Conservation (phyloP, 2,888 invertebrate species). For the Arrhopalites spinosus region DNA sequence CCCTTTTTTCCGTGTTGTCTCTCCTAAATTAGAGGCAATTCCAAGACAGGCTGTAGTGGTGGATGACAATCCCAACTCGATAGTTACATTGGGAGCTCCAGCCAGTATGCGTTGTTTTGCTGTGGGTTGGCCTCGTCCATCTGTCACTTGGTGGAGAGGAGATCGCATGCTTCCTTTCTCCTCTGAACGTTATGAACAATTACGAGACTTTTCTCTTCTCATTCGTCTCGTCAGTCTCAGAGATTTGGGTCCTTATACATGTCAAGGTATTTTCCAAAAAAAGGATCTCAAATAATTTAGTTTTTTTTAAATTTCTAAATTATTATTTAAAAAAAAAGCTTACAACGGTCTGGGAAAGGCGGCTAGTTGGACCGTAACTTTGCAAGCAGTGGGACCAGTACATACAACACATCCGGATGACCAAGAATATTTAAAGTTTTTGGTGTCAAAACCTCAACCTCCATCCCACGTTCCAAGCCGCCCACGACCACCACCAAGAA, state of each 20-base stretch:
- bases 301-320: too few species aligned
- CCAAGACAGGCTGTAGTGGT: constrained; percentile 68
- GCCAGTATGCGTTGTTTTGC: constrained; percentile 78
- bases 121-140: constrained; percentile 78
- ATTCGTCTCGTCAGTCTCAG: constrained; percentile 73
- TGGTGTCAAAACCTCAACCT: constrained; percentile 61
- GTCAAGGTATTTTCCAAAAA: constrained; percentile 59
- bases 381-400: constrained; percentile 75
- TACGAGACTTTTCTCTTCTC: constrained; percentile 73
- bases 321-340: constrained; percentile 63
- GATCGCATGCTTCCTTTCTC: constrained; percentile 74
- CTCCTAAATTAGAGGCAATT: constrained; percentile 64
- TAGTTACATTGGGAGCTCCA: constrained; percentile 73
- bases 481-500: constrained; percentile 21
- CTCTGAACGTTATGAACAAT: constrained; percentile 72
- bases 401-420: constrained; percentile 65
- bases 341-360: constrained; percentile 81
- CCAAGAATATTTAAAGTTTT: constrained; percentile 66
- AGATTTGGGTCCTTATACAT: constrained; percentile 83
- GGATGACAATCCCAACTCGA: constrained; percentile 69
- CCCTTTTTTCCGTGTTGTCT: not conserved
- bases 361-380: constrained; percentile 74
- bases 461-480: constrained; percentile 7
- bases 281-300: too few species aligned
- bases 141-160: constrained; percentile 84